Base-by-base conservation (phyloP, 2,888 invertebrate species). In the Neuroscelio doddi region DNA sequence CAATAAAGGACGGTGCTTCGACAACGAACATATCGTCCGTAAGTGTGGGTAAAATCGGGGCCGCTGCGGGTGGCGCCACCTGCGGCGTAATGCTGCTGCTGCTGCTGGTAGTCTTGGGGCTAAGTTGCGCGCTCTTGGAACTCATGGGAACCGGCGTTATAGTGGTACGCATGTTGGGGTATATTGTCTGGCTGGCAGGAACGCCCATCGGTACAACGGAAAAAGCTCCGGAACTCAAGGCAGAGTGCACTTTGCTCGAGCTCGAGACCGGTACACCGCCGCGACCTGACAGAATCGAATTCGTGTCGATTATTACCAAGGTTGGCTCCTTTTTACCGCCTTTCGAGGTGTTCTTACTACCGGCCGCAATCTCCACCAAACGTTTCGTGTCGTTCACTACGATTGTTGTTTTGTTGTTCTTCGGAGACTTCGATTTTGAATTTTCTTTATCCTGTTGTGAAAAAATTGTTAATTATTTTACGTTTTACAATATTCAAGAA, bases 1-100 rank as follows among this genome's bases (percentile, higher is more conserved):
- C 95, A 80, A 96, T 95, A 80, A 96, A 95, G 15, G 95, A 95
- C 3, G 96, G 95, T 21, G 95, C 95, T 85, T 96, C 95, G 7
- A 96, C 92, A 8, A 96, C 95, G 82, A 92, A 95, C 92, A 95
- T 95, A 75, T 96, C 95, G 81, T 96, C 95, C 14, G 95, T 95
- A 16, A 96, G 84, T 4, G 93, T 93, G 0, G 94, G 94, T 72
- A 96, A 83, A 67, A 94, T 90, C 27, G 89, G 89, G 30, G 90
- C 88, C 83, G 79, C 88, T 42, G 75, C 70, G 47, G 71, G 83
- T 34, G 73, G 75, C 5, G 62, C 57, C 10, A 56, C 51, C 5
- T 70, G 67, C 1, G 74, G 72, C 80, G 78, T 74, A 72, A 75
- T 66, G 10, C 72, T 67, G 0, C 72, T 72, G n/a, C 72, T 73